Conservation (phyloP, 2,797 vertebrate species). For the Anas georgica region DNA sequence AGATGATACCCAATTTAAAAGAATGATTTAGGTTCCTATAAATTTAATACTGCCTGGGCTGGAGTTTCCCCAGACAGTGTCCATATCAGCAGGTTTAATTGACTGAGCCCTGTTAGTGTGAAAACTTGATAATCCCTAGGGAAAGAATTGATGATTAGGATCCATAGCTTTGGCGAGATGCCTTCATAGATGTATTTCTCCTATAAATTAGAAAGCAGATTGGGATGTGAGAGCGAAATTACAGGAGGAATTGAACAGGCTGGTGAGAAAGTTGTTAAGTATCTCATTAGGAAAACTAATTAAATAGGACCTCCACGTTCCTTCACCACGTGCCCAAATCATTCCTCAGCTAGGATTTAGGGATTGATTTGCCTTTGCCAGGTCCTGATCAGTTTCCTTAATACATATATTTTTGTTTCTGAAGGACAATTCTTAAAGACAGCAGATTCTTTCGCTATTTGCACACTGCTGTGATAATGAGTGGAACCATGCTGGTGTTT, state of each 20-base stretch:
- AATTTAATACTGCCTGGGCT: background rate
- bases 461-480: slow-evolving; percentile 91
- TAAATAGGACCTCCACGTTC: background rate
- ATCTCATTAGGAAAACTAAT: background rate
- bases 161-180: background rate
- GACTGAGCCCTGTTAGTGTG: background rate
- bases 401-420: background rate
- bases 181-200: background rate
- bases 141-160: background rate
- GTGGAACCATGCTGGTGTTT: slow-evolving; percentile 93
- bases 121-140: background rate
- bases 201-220: background rate
- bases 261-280: background rate
- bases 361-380: background rate
- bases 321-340: background rate
- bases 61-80: background rate
- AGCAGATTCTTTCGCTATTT: slow-evolving; percentile 95
- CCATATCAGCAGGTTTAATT: background rate
- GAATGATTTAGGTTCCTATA: background rate
- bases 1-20: background rate
- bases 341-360: background rate
- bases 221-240: background rate
- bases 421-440: slow-evolving; percentile 94
- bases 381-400: background rate
- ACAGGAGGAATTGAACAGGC: background rate